Conservation (phyloP, 1,140 invertebrate genomes). For the Nasonia giraulti region DNA sequence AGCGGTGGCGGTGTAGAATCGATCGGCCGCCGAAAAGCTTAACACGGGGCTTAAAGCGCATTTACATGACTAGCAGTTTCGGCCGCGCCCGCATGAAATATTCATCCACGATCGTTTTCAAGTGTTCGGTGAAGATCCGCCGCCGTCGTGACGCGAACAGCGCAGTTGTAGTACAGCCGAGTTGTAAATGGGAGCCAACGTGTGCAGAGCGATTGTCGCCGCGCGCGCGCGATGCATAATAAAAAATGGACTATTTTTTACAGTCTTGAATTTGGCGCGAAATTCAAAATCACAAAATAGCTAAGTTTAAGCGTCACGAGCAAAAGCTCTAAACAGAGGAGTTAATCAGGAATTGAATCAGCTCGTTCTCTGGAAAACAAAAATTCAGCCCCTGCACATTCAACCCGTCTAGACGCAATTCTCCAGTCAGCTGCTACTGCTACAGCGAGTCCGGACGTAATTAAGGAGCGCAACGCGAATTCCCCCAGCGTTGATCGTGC, state of each 20-base stretch:
- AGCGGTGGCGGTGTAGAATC: not conserved
- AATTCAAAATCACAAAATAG: too few species aligned
- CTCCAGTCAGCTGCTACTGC: not conserved
- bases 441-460: slow-evolving; percentile 13
- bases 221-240: not conserved
- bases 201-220: not conserved
- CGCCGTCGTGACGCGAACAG: not conserved
- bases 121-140: slow-evolving; percentile 34
- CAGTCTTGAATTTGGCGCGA: too few species aligned
- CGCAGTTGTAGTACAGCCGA: not conserved
- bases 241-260: not conserved
- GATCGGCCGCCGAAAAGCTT: slow-evolving; percentile 35
- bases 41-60: slow-evolving; percentile 40
- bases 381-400: not conserved
- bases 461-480: not conserved
- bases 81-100: slow-evolving; percentile 39
- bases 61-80: slow-evolving; percentile 49
- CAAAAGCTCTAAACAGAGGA: not conserved
- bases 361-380: not conserved
- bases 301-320: not conserved
- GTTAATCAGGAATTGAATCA: not conserved
- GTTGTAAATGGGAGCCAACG: slow-evolving; percentile 39
- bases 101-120: slow-evolving; percentile 46
- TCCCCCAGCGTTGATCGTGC: not conserved
- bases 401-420: not conserved